phyloP scores from a whole-genome alignment of 2,888 invertebrate genomes.

The Steinernema scapterisci region DNA sequence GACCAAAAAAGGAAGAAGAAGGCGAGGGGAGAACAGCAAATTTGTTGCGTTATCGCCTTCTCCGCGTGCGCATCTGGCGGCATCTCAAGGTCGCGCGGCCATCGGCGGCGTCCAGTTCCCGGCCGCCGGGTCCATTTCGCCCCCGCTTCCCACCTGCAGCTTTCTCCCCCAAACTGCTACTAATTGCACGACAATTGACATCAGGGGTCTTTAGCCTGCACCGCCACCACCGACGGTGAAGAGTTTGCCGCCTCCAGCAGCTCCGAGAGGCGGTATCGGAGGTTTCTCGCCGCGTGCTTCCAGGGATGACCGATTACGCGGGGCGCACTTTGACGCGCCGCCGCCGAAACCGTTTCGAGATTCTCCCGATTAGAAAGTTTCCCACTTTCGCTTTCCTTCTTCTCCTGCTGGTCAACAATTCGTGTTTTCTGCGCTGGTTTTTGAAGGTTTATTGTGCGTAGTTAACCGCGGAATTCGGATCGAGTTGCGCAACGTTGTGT shows the following conservation, averaged over 20 bases:
- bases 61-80: no score
- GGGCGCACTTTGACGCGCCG: not conserved
- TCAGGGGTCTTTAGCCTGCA: slow-evolving; percentile 4
- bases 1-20: not conserved
- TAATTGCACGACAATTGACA: slow-evolving; percentile 29
- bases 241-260: not conserved
- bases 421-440: not conserved
- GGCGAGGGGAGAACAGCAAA: not conserved
- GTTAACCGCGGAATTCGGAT: not conserved
- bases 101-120: no score
- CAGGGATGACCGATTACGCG: not conserved
- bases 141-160: not conserved
- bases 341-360: slow-evolving; percentile 4
- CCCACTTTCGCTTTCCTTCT: not conserved
- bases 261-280: not conserved
- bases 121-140: not conserved
- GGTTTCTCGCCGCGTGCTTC: not conserved
- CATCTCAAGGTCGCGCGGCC: slow-evolving; percentile 30
- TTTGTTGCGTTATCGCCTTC: slow-evolving; percentile 30
- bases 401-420: not conserved
- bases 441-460: not conserved
- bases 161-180: not conserved
- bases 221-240: no score
- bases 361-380: not conserved
- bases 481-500: slow-evolving; percentile 16